A percentile compares a stretch with the other conserved stretches of the same genome.
Conservation (phyloP, 2,113 vertebrate genomes). For the Chloropsis cyanopogon region DNA sequence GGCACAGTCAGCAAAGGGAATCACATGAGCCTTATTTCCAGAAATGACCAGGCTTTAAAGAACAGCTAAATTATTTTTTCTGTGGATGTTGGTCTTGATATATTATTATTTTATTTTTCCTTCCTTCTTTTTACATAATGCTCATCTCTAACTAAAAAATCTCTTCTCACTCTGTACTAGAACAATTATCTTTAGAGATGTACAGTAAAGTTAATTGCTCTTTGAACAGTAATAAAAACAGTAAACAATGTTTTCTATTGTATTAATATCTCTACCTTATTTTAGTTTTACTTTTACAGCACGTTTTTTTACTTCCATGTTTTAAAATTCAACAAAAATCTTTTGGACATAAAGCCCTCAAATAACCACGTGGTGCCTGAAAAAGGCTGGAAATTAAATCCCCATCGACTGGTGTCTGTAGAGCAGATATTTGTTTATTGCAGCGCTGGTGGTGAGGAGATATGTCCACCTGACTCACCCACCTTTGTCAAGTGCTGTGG, state of each 20-base stretch:
- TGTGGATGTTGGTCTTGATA: not conserved
- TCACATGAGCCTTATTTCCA: not conserved
- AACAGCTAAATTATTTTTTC: not conserved
- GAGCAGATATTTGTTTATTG: not conserved
- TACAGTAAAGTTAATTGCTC: not conserved
- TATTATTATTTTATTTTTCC: not conserved
- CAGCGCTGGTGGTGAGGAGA: not conserved
- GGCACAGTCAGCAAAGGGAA: not conserved
- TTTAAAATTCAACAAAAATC: not conserved
- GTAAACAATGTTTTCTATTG: not conserved
- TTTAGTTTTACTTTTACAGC: not conserved
- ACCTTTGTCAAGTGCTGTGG: not conserved
- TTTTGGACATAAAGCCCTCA: not conserved
- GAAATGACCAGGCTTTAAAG: not conserved
- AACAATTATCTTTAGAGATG: not conserved
- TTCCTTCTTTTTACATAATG: not conserved
- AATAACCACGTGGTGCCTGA: not conserved
- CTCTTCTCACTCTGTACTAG: not conserved
- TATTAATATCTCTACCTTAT: not conserved
- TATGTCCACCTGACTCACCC: not conserved
- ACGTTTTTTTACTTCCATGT: not conserved
- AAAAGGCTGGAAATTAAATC: not conserved
- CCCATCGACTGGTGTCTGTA: rapidly evolving
- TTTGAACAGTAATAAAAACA: not conserved
- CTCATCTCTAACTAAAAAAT: not conserved